Evolutionary conservation across 2,888 invertebrate species (phyloP), one percentile per base, ranked within the genome.

Genomic region (Seira musarum): DNA sequence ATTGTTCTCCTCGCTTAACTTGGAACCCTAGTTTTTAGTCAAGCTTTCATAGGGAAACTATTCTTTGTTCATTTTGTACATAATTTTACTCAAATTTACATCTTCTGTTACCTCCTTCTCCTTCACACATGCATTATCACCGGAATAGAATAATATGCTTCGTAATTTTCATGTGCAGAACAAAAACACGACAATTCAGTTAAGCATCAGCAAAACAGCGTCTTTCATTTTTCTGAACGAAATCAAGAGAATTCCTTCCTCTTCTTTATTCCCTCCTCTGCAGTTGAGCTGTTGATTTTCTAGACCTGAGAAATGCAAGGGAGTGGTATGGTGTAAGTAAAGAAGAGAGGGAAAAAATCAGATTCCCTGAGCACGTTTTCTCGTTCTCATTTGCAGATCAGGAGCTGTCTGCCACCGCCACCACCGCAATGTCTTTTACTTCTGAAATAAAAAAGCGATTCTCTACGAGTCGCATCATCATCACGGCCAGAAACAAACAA

Each of bases 331-430:
- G 13, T 40, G 6, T 40, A 40, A 13, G 13, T 6, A 40, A 40
- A 13, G 30, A 67, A 21, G 5, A 68, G 53, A 67, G 15, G 21
- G 25, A 67, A 72, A 75, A 79, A 79, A 79, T 79, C 67, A 78
- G 30, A 78, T 63, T 72, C 77, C 35, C 78, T 46, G 63, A 68
- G 72, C 79, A 79, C 79, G 79, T 72, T 68, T 66, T 57, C 64
- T 68, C 72, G 72, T 68, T 73, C 57, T 68, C 79, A 72, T 79
- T 67, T 79, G 49, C 72, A 25, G 72, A 40, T 40, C 40, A 40
- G 40, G 40, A 72, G 25, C 72, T 79, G 79, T 72, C 72, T 40
- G 67, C 22, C 63, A 67, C 61, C 79, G 68, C 40, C 57, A 61
- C 60, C 35, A 25, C 10, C 30, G 15, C 61, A 61, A 0, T 25